Evolutionary conservation across 2,888 invertebrate species (phyloP).

Genomic region (Eupithecia vulgata): DNA sequence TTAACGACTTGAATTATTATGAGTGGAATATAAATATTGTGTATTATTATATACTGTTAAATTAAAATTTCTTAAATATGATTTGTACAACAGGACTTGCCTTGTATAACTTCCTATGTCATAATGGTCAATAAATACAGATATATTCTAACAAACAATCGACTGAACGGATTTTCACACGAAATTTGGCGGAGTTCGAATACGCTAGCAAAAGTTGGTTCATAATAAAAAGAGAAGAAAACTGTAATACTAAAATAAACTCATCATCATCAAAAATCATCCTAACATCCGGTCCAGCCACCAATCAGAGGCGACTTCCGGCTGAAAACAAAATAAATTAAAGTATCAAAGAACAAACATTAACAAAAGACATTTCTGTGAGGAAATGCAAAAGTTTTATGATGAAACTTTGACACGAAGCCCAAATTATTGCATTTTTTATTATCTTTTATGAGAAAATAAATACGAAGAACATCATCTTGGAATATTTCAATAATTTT

Average conservation of each 20-base stretch:
- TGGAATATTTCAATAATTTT: neutral
- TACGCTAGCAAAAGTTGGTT: neutral
- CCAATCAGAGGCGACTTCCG: slow-evolving; percentile 10
- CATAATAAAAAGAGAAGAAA: neutral
- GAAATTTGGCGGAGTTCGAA: too few relatives aligned
- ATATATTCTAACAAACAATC: too few relatives aligned
- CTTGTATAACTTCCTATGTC: too few relatives aligned
- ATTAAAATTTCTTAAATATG: too few relatives aligned
- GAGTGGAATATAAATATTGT: too few relatives aligned
- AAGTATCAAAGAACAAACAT: slow-evolving; percentile 22
- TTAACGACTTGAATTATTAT: too few relatives aligned
- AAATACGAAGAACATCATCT: neutral
- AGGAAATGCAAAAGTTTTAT: slow-evolving; percentile 19
- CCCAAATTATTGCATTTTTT: slow-evolving; percentile 7
- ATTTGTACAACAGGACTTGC: too few relatives aligned
- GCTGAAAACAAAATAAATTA: slow-evolving; percentile 13
- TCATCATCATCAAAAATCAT: neutral
- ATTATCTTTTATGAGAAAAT: slow-evolving; percentile 1
- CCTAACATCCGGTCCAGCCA: neutral
- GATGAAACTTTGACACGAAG: slow-evolving; percentile 4
- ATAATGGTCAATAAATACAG: too few relatives aligned
- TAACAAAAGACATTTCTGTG: slow-evolving; percentile 11
- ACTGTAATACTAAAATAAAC: neutral
- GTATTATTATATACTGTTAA: too few relatives aligned
- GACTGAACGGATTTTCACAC: too few relatives aligned